Conservation (phyloP, 1,140 invertebrate genomes). For the Drosophila bifasciata region DNA sequence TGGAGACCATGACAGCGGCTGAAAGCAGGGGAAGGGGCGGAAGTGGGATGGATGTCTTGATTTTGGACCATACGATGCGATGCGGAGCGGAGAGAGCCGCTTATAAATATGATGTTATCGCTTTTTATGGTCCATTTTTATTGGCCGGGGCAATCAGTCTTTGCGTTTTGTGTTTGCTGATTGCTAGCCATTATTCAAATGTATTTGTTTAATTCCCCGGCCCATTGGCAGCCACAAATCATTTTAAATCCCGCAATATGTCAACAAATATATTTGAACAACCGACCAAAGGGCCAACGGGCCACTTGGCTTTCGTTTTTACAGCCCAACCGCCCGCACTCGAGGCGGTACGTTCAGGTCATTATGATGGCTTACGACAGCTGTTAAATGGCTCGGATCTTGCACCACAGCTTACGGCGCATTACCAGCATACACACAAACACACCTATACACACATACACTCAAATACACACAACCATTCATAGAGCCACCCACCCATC, state of each 20-base stretch:
- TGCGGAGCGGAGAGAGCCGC: conserved; percentile 7
- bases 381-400: conserved; percentile 25
- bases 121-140: conserved; percentile 82
- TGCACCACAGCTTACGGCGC: conserved; percentile 32
- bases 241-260: conserved; percentile 83
- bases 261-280: conserved; percentile 76
- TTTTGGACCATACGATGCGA: neutral
- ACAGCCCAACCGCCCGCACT: neutral
- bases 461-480: no score
- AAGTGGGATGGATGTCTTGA: conserved; percentile 40
- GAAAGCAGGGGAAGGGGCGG: neutral
- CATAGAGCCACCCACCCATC: neutral
- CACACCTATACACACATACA: no score
- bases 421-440: conserved; percentile 10
- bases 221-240: conserved; percentile 72
- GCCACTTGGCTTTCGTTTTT: conserved; percentile 12
- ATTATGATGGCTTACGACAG: conserved; percentile 63
- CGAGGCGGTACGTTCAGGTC: conserved; percentile 43
- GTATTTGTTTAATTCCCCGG: conserved; percentile 79
- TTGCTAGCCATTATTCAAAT: conserved; percentile 80
- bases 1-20: neutral
- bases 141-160: conserved; percentile 81
- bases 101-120: conserved; percentile 83
- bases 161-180: conserved; percentile 81
- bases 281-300: no score